phyloP scores from a whole-genome alignment of 2,888 invertebrate species.

The Apodemia zela region DNA sequence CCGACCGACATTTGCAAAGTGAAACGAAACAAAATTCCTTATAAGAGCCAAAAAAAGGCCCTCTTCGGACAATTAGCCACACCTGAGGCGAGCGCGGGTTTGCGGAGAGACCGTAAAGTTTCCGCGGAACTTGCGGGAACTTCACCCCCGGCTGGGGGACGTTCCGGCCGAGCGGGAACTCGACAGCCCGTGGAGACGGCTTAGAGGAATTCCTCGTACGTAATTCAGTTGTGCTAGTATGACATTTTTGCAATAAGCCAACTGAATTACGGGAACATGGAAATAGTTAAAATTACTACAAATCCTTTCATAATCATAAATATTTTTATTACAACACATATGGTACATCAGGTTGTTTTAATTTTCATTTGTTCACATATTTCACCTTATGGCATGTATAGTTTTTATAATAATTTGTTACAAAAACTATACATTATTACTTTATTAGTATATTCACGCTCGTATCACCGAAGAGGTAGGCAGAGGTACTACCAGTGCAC shows the following conservation, averaged over 20 bases:
- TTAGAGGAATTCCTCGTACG: too few species aligned
- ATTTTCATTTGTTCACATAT: too few species aligned
- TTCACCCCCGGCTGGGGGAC: not conserved
- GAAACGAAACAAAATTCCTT: not conserved
- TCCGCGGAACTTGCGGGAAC: not conserved
- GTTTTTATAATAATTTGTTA: too few species aligned
- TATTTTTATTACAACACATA: too few species aligned
- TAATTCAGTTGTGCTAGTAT: too few species aligned
- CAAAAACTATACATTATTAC: too few species aligned
- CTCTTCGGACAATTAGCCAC: not conserved
- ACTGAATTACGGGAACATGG: not conserved
- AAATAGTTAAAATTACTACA: not conserved
- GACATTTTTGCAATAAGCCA: not conserved
- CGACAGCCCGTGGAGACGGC: not conserved
- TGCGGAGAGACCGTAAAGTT: not conserved
- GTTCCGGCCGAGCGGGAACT: not conserved
- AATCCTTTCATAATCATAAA: too few species aligned
- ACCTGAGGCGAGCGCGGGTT: not conserved
- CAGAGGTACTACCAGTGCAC: too few species aligned
- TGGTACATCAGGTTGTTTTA: too few species aligned
- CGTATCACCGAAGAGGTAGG: too few species aligned
- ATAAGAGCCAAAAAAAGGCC: not conserved
- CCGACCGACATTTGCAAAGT: not conserved
- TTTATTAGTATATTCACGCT: too few species aligned
- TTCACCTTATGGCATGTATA: too few species aligned